Percentiles rank a stretch among this genome's conserved stretches.
Conservation (phyloP, 2,797 vertebrate genomes). For the Chelidonichthys spinosus region DNA sequence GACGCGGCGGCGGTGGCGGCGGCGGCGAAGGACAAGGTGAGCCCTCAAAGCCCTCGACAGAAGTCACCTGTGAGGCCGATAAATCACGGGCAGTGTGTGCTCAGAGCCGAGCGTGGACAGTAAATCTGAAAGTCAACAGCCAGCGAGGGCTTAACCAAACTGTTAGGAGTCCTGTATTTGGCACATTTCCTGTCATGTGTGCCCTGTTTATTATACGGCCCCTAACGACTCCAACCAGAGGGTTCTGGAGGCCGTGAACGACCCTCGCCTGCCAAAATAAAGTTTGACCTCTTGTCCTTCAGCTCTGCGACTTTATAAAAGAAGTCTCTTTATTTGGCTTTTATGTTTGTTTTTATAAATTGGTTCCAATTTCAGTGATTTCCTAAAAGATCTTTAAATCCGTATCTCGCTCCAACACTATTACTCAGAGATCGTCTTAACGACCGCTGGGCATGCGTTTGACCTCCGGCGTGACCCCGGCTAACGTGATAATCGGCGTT, state of each 20-base stretch:
- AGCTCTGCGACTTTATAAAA: constrained; percentile 59
- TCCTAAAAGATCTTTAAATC: constrained; percentile 50
- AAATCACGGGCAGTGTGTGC: constrained; percentile 78
- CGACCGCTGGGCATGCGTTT: constrained; percentile 83
- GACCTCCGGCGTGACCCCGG: constrained; percentile 61
- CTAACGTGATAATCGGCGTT: constrained; percentile 54
- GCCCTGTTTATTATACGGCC: constrained; percentile 69
- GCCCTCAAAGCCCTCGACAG: constrained; percentile 72
- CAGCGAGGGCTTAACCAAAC: constrained; percentile 71
- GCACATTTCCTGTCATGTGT: constrained; percentile 74
- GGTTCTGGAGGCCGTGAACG: constrained; percentile 55
- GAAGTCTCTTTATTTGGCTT: constrained; percentile 36
- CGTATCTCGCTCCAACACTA: constrained; percentile 50
- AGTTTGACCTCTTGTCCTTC: constrained; percentile 60
- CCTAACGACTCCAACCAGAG: constrained; percentile 69
- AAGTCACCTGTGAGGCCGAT: constrained; percentile 76
- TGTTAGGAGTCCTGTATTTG: constrained; percentile 72
- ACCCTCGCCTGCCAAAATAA: constrained; percentile 66
- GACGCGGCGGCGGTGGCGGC: constrained; percentile 12
- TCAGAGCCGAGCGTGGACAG: constrained; percentile 70
- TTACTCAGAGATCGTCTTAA: constrained; percentile 81
- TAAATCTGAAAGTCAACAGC: constrained; percentile 86
- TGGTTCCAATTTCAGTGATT: constrained; percentile 44
- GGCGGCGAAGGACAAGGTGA: constrained; percentile 59
- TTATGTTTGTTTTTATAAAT: constrained; percentile 59